A percentile compares a stretch with the other conserved stretches of the same genome.
phyloP scores from a whole-genome alignment of 30 jellyfish, hydroid and myxozoan species.

The Sanderia malayensis region DNA sequence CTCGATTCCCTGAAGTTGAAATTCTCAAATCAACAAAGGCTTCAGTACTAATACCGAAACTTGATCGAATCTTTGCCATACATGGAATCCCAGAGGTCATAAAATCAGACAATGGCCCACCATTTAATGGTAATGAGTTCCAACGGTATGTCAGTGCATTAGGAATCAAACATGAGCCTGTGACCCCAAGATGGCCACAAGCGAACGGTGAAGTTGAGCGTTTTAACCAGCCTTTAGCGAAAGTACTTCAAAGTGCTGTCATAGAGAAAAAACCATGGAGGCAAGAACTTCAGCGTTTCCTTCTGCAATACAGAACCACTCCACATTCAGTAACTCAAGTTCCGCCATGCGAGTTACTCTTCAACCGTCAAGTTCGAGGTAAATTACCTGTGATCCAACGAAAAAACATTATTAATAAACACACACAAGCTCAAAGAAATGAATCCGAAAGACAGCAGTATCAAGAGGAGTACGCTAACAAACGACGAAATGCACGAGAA shows the following conservation, averaged over 20 bases:
- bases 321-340: conserved; percentile 16
- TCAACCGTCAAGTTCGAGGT: conserved; percentile 43
- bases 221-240: too few species aligned
- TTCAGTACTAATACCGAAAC: too few species aligned
- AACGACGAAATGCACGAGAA: conserved; percentile 23
- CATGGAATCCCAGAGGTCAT: too few species aligned
- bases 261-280: conserved; percentile 21
- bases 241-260: conserved; percentile 28
- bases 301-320: conserved; percentile 27
- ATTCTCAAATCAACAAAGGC: too few species aligned
- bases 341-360: conserved; percentile 27
- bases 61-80: too few species aligned
- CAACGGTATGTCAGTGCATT: too few species aligned
- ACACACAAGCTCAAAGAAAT: conserved; percentile 25
- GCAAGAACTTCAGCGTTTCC: conserved; percentile 16
- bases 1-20: too few species aligned
- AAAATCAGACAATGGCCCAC: too few species aligned
- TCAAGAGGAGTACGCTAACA: conserved; percentile 17
- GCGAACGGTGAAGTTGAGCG: too few species aligned
- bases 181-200: too few species aligned
- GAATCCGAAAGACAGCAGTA: conserved; percentile 14
- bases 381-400: conserved; percentile 15
- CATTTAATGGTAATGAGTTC: too few species aligned
- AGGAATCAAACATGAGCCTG: too few species aligned
- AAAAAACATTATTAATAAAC: conserved; percentile 7